These are phyloP conservation scores for Enteromius mattozi DNA, from an alignment of 2,797 vertebrate species.

Conservation along the genomic window DNA sequence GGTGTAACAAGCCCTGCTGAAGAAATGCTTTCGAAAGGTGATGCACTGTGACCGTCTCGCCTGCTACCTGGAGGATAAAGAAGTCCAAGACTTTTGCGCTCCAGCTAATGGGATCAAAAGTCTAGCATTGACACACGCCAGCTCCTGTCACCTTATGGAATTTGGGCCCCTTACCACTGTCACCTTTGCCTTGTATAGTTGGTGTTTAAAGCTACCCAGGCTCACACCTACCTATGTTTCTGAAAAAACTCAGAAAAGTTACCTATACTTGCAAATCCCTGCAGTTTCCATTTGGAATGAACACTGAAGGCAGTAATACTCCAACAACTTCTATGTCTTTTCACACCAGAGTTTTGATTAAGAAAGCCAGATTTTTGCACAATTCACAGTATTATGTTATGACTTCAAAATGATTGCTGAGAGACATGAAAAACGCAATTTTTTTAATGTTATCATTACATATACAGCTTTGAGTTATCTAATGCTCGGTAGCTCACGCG, in stretches of 20 bases:
- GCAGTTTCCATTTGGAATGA: neutral
- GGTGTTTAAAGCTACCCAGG: neutral
- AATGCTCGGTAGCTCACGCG: no score
- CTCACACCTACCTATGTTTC: neutral
- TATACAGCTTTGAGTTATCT: neutral
- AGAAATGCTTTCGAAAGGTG: slow-evolving; percentile 3
- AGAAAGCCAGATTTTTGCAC: neutral
- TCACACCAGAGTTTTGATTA: neutral
- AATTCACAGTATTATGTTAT: neutral
- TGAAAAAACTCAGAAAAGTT: neutral
- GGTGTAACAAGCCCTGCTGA: neutral
- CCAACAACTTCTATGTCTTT: neutral
- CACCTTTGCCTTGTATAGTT: neutral
- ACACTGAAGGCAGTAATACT: neutral
- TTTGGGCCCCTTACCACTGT: neutral
- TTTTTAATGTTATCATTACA: neutral
- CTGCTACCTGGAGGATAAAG: neutral
- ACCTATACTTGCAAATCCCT: neutral
- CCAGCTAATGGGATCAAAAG: neutral
- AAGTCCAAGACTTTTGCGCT: neutral
- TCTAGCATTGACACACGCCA: neutral
- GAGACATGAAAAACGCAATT: neutral
- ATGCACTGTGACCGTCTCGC: neutral
- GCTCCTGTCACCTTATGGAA: neutral
- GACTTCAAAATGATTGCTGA: neutral